Conservation (phyloP, 2,888 invertebrate species). For the Calameuta pallipes region DNA sequence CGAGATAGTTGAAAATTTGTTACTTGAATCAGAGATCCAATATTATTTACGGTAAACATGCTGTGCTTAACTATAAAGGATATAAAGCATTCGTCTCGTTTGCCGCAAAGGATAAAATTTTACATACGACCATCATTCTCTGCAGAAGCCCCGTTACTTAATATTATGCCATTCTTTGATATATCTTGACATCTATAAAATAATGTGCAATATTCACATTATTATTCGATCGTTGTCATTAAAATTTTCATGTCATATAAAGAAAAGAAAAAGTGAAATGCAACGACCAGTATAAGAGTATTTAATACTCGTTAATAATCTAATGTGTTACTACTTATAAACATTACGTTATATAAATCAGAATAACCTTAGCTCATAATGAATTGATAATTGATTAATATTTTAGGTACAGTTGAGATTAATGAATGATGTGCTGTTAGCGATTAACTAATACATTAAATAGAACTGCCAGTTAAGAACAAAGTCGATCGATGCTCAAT, state of each 20-base stretch:
- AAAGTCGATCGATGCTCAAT: conserved; percentile 58
- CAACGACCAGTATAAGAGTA: conserved; percentile 31
- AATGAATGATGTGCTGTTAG: conserved; percentile 34
- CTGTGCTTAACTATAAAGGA: background rate
- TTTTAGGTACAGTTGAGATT: conserved; percentile 22
- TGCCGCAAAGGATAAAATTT: background rate
- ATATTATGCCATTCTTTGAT: conserved; percentile 45
- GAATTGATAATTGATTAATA: conserved; percentile 28
- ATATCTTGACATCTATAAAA: conserved; percentile 28
- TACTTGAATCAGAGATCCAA: background rate
- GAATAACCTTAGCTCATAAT: conserved; percentile 28
- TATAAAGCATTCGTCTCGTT: background rate
- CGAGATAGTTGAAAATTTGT: background rate
- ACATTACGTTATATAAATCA: conserved; percentile 25
- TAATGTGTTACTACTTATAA: conserved; percentile 23
- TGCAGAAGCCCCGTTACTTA: conserved; percentile 34
- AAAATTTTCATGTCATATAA: conserved; percentile 15
- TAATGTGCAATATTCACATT: conserved; percentile 11
- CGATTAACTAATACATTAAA: conserved; percentile 46
- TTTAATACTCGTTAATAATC: conserved; percentile 21
- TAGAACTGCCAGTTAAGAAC: conserved; percentile 59
- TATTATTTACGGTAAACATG: background rate
- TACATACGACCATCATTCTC: conserved; percentile 27
- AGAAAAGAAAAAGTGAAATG: conserved; percentile 16
- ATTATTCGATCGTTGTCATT: conserved; percentile 30